Evolutionary conservation across 64 coral and sea anemone genomes (phyloP), one percentile per base, ranked within the genome.

Genomic region (Pocillopora damicornis): DNA sequence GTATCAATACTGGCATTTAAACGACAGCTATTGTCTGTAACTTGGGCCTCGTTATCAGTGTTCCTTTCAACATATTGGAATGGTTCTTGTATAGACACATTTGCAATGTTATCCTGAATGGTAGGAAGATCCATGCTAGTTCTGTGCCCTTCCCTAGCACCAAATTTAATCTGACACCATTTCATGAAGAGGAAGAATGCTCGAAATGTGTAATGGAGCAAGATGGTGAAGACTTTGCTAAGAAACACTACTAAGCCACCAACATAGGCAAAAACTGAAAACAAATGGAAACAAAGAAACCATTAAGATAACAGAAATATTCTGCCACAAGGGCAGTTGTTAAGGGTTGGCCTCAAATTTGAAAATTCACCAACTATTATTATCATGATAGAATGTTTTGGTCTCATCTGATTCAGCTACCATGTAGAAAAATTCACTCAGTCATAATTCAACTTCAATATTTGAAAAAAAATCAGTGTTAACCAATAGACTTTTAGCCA

Each of bases 181-280:
- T 85, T 75, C 15, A 90, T 66, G 12, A 96, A 58, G 0, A 96
- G 68, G 45, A 96, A 96, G 22, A 60, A 17, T 5, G 63, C 87
- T 77, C 94, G 82, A 72, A 96, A 87, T 1, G 75, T 64, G 82
- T 96, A 96, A 63, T 96, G 94, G 2, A 96, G 80, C 10, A 90
- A 77, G 26, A 96, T 88, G 38, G 83, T 91, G 22, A 92, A 87
- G 17, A 96, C 89, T 20, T 78, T 96, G 82, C 94, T 96, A 15
- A 96, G 76, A 15, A 96, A 93, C 2, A 96, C 94, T 15, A 96
- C 88, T 15, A 96, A 73, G 56, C 94, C 94, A 68, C 94, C 94
- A 74, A 96, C 94, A 75, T 96, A 96, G 17, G 94, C 91, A 90
- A 96, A 96, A 8, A 96, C 94, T 96, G 73, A 11, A 69, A 63